Base-by-base conservation (phyloP, 2,113 vertebrate species). In the Ivindomyrus marchei region DNA sequence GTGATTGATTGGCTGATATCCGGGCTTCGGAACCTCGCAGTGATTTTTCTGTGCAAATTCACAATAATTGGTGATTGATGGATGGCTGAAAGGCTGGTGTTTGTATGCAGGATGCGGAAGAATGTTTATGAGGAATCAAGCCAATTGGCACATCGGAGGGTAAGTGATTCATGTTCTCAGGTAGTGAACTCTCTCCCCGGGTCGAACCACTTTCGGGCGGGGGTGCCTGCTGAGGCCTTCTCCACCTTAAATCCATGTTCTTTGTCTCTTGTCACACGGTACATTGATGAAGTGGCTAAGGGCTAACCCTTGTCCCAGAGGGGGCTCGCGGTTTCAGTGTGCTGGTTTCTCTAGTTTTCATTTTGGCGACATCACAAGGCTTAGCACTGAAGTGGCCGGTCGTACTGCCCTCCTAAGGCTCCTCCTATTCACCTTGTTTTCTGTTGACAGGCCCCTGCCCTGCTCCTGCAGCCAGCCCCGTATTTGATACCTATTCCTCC, bases 1-100 rank as follows among this genome's bases (percentile, higher is more conserved):
- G 13, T 87, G 49, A 87, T 53, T 87, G 85, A 87, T 36, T 56
- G 50, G 85, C 85, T 87, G 85, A 45, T 47, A 27, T 87, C 85
- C 10, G 27, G 49, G 27, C n/a, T 11, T 53, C 27, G 2, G 17
- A 87, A 87, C 49, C 47, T 53, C 85, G 15, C 50, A 87, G 50
- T 36, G 49, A 87, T 87, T 87, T 80, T 87, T 53, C 49, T 36
- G 45, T 53, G 47, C 50, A 5, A 5, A 13, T 19, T 87, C 85
- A 56, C 85, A 87, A 53, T 87, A 39, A 87, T 11, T 36, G n/a
- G 50, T 87, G 85, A 87, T 21, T 87, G 50, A 87, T 31, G 50
- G n/a, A 87, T 31, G 50, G n/a, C 85, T 87, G 85, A 52, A 56
- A 87, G 47, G 85, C 50, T 53, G 24, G 50, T 27, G 31, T 87